Conservation (phyloP, 2,888 invertebrate species). For the Bembecia ichneumoniformis region DNA sequence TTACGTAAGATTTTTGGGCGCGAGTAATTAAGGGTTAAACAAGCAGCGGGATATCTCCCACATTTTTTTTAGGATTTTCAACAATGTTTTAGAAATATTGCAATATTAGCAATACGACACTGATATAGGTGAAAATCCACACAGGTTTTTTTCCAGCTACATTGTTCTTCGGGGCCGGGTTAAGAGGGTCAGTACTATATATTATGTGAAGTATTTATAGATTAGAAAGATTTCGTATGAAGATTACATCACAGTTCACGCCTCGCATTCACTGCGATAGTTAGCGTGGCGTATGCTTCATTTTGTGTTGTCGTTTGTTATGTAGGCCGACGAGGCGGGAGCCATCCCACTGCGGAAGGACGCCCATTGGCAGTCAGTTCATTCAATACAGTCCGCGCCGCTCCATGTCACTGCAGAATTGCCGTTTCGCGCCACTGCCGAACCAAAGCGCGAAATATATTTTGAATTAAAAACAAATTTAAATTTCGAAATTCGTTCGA, state of each 20-base stretch:
- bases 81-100: too few species aligned
- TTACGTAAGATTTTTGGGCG: too few species aligned
- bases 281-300: too few species aligned
- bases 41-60: too few species aligned
- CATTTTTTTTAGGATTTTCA: too few species aligned
- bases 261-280: constrained; percentile 26
- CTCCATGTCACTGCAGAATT: constrained; percentile 45
- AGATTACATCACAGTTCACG: constrained; percentile 58
- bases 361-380: constrained; percentile 23
- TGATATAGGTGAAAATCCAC: too few species aligned
- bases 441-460: background rate
- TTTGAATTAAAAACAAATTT: constrained; percentile 13
- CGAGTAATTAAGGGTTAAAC: too few species aligned
- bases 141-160: too few species aligned
- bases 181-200: too few species aligned
- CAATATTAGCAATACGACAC: too few species aligned
- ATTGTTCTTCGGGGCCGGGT: too few species aligned
- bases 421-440: constrained; percentile 47
- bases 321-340: constrained; percentile 67
- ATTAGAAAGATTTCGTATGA: constrained; percentile 15
- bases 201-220: too few species aligned
- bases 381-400: constrained; percentile 29
- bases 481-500: constrained; percentile 19
- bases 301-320: constrained; percentile 12
- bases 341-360: constrained; percentile 60